Base-by-base conservation (phyloP, 2,113 vertebrate species). In the Gavialis gangeticus region DNA sequence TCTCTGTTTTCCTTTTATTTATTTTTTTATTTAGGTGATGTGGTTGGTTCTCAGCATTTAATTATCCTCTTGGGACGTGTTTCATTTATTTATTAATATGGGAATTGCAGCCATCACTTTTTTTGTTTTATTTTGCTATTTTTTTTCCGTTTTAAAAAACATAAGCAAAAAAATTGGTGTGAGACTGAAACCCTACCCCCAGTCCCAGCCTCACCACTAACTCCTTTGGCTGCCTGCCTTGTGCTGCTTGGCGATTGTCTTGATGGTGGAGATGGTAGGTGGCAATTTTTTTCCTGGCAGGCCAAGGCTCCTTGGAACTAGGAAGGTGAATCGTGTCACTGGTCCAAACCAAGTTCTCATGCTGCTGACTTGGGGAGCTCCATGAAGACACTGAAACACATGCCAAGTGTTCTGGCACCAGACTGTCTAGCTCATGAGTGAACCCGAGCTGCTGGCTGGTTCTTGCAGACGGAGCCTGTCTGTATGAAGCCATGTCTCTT, bases 1-100 rank as follows among this genome's bases (percentile, higher is more conserved):
- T 84, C 28, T 79, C 37, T 79, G 34, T 84, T 79, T 66, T 71
- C 62, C 66, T 66, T 57, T 63, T 46, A 83, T 84, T n/a, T 79
- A 63, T 89, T 78, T 94, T 95, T 90, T 80, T 19, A 54, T 64
- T 83, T 94, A 87, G 86, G 79, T 91, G 96, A 94, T 90, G 73
- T 80, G 75, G 89, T 94, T 93, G 79, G 85, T 95, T 96, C 15
- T 0, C 91, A 96, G 85, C 83, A 28, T 83, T 96, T 95, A 96
- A 94, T 96, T 94, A 95, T 81, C 88, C 92, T 96, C 95, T 95
- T 93, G 92, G 91, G 95, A 90, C 90, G 79, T 5, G 3, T 97
- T 96, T 95, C 81, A 90, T 96, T 95, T 97, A 88, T 94, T 96
- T 87, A 94, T 96, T 97, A 96, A 88, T 75, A 73, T 14, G 93